Evolutionary conservation across 2,797 vertebrate species (phyloP).

Genomic region (Falco concolor): DNA sequence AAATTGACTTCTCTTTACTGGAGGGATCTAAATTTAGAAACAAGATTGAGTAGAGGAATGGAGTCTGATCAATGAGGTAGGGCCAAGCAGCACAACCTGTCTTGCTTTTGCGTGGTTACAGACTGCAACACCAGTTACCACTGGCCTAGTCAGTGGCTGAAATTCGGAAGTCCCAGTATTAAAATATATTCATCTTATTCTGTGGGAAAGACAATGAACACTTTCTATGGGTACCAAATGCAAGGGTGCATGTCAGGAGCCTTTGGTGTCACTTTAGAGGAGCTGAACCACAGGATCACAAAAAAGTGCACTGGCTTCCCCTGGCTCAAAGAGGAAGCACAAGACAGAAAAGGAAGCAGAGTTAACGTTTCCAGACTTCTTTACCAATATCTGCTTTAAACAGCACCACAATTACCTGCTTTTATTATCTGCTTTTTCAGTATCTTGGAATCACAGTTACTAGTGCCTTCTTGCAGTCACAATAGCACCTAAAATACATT

Average conservation of each 20-base stretch:
- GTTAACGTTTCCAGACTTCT: not conserved
- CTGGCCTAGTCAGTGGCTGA: not conserved
- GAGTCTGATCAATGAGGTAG: fast-evolving
- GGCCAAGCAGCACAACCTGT: not conserved
- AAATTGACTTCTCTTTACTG: not conserved
- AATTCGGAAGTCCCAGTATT: not conserved
- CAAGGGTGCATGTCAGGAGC: not conserved
- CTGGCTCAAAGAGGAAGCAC: not conserved
- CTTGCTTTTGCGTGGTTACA: not conserved
- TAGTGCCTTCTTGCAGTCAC: not conserved
- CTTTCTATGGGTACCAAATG: not conserved
- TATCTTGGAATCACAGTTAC: not conserved
- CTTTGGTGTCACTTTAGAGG: fast-evolving
- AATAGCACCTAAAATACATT: not conserved
- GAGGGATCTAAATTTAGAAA: not conserved
- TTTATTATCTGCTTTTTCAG: not conserved
- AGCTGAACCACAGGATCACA: not conserved
- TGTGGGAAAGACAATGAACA: not conserved
- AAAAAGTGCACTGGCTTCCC: not conserved
- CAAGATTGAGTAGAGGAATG: not conserved
- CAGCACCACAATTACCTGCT: not conserved
- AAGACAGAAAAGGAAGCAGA: not conserved
- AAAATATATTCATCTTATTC: not conserved
- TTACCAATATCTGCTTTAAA: not conserved
- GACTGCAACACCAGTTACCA: not conserved